Conservation (phyloP, 2,797 vertebrate genomes). For the Onychomys torridus region DNA sequence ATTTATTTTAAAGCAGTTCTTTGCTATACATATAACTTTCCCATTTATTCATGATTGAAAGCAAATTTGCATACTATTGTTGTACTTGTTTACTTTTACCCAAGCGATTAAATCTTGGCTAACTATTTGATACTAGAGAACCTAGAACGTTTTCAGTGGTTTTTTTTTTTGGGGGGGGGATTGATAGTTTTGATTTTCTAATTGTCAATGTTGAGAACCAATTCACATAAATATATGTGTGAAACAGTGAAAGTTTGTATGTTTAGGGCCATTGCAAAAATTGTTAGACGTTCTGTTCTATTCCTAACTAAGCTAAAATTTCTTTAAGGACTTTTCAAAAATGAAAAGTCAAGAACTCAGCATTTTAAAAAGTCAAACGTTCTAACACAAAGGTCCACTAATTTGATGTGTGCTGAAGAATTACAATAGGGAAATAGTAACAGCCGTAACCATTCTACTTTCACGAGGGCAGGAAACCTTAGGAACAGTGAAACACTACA, state of each 20-base stretch:
- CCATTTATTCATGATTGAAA: neutral
- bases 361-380: neutral
- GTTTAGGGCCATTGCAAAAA: neutral
- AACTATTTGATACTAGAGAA: neutral
- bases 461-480: neutral
- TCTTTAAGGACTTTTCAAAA: neutral
- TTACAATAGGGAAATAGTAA: neutral
- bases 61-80: neutral
- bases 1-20: neutral
- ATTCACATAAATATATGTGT: neutral
- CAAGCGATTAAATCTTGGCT: neutral
- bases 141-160: neutral
- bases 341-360: neutral
- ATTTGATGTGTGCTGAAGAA: neutral
- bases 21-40: neutral
- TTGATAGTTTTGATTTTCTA: neutral
- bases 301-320: neutral
- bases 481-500: neutral
- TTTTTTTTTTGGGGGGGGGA: neutral
- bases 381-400: neutral
- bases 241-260: neutral
- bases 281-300: neutral
- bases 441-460: neutral
- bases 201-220: neutral
- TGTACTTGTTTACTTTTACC: neutral